A percentile compares a stretch with the other conserved stretches of the same genome.
Evolutionary conservation across 1,140 invertebrate genomes (phyloP).

Genomic region (Hydropsyche tenuis): DNA sequence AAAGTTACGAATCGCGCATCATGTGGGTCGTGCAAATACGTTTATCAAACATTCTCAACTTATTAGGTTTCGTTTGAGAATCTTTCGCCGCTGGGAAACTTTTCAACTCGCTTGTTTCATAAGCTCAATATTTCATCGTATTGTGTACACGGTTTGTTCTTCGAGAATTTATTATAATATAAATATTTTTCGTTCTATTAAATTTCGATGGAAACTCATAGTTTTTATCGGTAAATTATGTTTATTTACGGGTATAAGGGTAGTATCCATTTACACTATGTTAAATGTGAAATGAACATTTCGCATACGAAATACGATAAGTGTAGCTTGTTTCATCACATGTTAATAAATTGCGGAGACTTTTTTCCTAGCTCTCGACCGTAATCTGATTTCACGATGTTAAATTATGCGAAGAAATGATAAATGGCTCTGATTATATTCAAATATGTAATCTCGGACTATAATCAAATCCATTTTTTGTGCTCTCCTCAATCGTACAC

Average conservation of each 20-base stretch:
- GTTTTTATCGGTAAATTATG: no score
- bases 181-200: no score
- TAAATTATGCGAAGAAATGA: slow-evolving; percentile 28
- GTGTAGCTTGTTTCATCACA: slow-evolving; percentile 10
- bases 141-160: no score
- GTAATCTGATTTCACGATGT: slow-evolving; percentile 27
- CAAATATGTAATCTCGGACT: slow-evolving; percentile 19
- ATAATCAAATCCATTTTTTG: slow-evolving; percentile 11
- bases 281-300: no score
- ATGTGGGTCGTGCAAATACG: slow-evolving; percentile 7
- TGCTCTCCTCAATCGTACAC: slow-evolving; percentile 13
- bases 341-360: slow-evolving; percentile 17
- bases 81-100: no score
- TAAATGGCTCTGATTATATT: slow-evolving; percentile 24
- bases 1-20: slow-evolving; percentile 10
- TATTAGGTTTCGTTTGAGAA: neutral
- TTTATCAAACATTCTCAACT: slow-evolving; percentile 15
- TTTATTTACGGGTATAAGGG: no score
- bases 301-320: slow-evolving; percentile 5
- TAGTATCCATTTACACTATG: no score
- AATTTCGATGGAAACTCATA: no score
- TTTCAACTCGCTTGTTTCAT: no score
- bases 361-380: slow-evolving; percentile 4
- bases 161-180: no score
- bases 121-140: no score